Percentiles rank a stretch among this genome's conserved stretches.
Conservation (phyloP, 2,113 vertebrate species). For the Papio anubis region DNA sequence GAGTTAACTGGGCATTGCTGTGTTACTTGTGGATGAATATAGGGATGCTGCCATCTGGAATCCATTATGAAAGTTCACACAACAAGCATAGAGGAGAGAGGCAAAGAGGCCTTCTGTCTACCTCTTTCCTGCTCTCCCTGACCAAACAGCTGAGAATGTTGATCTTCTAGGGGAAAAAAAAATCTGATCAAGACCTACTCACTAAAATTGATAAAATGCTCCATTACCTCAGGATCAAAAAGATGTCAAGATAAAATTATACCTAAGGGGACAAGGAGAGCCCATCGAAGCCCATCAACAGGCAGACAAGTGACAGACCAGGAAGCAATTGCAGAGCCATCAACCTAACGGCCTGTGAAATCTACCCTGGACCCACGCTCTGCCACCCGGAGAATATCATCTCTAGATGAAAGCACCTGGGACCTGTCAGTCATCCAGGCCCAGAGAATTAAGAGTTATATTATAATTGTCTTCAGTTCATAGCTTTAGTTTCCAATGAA, state of each 20-base stretch:
- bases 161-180: constrained; percentile 39
- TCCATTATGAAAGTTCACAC: constrained; percentile 59
- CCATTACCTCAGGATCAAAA: constrained; percentile 78
- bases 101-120: not conserved
- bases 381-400: constrained; percentile 64
- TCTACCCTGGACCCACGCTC: constrained; percentile 43
- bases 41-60: constrained; percentile 58
- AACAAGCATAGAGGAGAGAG: not conserved
- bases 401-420: constrained; percentile 61
- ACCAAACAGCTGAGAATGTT: constrained; percentile 48
- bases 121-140: constrained; percentile 25
- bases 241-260: constrained; percentile 76
- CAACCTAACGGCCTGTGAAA: constrained; percentile 78
- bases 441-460: constrained; percentile 70
- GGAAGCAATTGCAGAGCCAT: constrained; percentile 73
- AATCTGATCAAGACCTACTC: constrained; percentile 70
- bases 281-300: constrained; percentile 66
- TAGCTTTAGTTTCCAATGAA: constrained; percentile 61
- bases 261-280: constrained; percentile 57
- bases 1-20: not conserved
- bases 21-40: not conserved
- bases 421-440: constrained; percentile 68
- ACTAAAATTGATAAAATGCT: constrained; percentile 78
- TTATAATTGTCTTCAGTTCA: constrained; percentile 67
- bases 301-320: constrained; percentile 66